Percentiles rank a stretch among this genome's conserved stretches.
Evolutionary conservation across 2,797 vertebrate genomes (phyloP).

Genomic region (Triplophysa yarkandensis): DNA sequence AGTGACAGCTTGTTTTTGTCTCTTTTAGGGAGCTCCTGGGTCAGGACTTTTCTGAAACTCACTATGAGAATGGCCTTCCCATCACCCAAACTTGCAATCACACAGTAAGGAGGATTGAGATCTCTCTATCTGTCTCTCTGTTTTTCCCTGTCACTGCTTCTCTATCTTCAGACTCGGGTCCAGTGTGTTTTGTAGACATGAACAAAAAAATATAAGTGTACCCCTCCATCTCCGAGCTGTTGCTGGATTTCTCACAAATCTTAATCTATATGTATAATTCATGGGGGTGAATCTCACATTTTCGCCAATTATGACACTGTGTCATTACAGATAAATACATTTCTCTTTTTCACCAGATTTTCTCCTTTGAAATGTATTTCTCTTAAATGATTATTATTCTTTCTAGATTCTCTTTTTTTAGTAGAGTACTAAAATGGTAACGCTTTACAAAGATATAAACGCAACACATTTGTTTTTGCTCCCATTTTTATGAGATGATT

Average conservation of each 20-base stretch:
- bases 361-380: background rate
- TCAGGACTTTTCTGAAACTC: conserved; percentile 76
- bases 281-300: background rate
- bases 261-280: background rate
- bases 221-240: background rate
- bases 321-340: background rate
- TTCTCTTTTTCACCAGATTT: background rate
- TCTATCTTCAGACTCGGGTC: background rate
- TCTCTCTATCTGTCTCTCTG: background rate
- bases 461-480: no score
- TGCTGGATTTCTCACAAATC: background rate
- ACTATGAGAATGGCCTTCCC: conserved; percentile 71
- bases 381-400: background rate
- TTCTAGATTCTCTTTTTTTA: background rate
- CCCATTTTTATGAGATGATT: no score
- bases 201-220: background rate
- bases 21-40: conserved; percentile 72
- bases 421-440: background rate
- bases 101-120: conserved; percentile 65
- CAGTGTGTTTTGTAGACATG: background rate
- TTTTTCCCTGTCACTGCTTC: background rate
- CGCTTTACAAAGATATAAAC: background rate
- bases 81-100: conserved; percentile 70
- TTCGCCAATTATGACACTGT: background rate
- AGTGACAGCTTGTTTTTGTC: conserved; percentile 34